These are phyloP conservation scores for Acromyrmex charruanus DNA, from an alignment of 1,140 invertebrate species.

Conservation along the genomic window DNA sequence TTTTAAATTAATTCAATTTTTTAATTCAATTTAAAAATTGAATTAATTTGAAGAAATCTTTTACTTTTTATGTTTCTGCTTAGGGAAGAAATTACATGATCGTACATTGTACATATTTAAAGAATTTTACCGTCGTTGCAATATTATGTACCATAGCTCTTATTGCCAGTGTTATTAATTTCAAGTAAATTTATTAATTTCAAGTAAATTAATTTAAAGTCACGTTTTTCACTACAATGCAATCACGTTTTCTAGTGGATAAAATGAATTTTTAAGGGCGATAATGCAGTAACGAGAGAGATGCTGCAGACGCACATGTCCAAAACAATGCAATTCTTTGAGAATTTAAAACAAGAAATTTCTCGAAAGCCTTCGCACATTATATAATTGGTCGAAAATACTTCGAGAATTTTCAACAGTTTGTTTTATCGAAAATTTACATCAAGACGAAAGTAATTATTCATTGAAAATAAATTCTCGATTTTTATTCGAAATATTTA, in stretches of 20 bases:
- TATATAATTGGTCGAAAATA: neutral
- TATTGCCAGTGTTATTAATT: slow-evolving; percentile 6
- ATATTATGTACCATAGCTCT: neutral
- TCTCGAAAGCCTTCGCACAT: neutral
- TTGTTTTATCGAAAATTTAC: neutral
- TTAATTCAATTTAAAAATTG: too few relatives aligned
- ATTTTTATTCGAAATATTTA: neutral
- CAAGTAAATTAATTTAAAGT: neutral
- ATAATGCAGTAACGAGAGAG: neutral
- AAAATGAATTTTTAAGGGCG: neutral
- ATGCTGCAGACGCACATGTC: neutral
- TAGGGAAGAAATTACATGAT: too few relatives aligned
- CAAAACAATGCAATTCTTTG: neutral
- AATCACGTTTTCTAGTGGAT: neutral
- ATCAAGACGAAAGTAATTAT: neutral
- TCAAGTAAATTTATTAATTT: slow-evolving; percentile 20
- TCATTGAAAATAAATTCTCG: neutral
- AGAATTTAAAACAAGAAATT: neutral
- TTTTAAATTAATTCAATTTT: too few relatives aligned
- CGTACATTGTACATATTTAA: neutral
- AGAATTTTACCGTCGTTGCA: neutral
- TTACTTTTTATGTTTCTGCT: too few relatives aligned
- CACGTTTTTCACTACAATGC: neutral
- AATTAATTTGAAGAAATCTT: too few relatives aligned
- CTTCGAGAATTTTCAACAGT: neutral